Evolutionary conservation across 2,888 invertebrate genomes (phyloP).

Genomic region (Cinara cedri): DNA sequence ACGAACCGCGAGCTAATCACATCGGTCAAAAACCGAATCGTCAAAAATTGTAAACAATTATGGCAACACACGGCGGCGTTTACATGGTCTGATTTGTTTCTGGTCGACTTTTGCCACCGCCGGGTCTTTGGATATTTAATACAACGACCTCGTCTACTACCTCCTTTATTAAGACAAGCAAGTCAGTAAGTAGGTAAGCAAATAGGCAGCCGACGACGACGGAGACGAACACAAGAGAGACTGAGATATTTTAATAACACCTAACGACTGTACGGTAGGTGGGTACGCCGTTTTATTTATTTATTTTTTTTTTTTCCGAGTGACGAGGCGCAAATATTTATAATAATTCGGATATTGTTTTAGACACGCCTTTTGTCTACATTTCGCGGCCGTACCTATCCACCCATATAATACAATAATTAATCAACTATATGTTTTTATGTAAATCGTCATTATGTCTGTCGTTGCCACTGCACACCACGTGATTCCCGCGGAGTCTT

Average conservation of each 20-base stretch:
- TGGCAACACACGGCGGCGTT: not conserved
- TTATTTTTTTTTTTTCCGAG: not conserved
- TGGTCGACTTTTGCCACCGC: not conserved
- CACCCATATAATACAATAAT: not conserved
- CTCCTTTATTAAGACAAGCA: too few relatives aligned
- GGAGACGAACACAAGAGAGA: too few relatives aligned
- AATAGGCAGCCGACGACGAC: too few relatives aligned
- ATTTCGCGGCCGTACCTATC: not conserved
- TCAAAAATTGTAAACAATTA: not conserved
- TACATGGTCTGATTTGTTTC: constrained; percentile 44
- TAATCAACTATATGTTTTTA: constrained; percentile 23
- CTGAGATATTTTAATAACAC: too few relatives aligned
- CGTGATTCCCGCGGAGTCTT: not conserved
- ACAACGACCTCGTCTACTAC: too few relatives aligned
- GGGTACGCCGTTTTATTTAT: too few relatives aligned
- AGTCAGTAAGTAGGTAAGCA: constrained; percentile 39
- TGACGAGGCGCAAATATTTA: constrained; percentile 27
- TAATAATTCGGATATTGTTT: constrained; percentile 18
- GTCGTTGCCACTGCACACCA: not conserved
- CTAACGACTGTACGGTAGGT: too few relatives aligned
- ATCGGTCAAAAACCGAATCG: constrained; percentile 16
- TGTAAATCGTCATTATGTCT: constrained; percentile 31
- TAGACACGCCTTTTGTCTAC: constrained; percentile 12
- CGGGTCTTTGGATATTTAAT: not conserved
- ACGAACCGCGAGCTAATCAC: not conserved